Percentiles rank a stretch among this genome's conserved stretches.
Conservation (phyloP, 2,797 vertebrate genomes). For the Rhodeus uyekii region DNA sequence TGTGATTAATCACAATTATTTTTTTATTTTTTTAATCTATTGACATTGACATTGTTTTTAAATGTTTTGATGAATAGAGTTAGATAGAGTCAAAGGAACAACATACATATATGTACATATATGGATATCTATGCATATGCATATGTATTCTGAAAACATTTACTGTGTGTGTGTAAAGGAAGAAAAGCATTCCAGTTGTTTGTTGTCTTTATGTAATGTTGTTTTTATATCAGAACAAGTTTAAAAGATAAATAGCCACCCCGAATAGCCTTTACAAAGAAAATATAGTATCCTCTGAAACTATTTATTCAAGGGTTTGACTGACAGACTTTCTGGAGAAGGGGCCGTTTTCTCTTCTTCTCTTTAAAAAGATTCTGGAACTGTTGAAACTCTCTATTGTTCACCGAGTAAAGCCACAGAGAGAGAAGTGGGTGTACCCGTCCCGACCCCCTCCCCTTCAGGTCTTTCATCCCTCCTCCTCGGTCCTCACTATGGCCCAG, state of each 20-base stretch:
- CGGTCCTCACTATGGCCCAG: slow-evolving; percentile 79
- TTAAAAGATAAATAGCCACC: not conserved
- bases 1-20: no score
- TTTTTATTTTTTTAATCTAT: no score
- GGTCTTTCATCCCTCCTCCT: slow-evolving; percentile 42
- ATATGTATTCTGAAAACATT: no score
- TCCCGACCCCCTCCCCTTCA: slow-evolving; percentile 20
- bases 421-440: slow-evolving; percentile 61
- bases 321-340: slow-evolving; percentile 17
- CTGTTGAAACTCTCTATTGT: slow-evolving; percentile 66
- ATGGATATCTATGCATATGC: no score
- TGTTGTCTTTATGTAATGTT: no score
- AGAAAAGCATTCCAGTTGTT: not conserved
- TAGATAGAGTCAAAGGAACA: no score
- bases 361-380: slow-evolving; percentile 61
- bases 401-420: slow-evolving; percentile 45
- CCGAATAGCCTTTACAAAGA: not conserved
- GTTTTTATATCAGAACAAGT: not conserved
- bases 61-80: no score
- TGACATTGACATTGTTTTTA: no score
- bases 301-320: slow-evolving; percentile 16
- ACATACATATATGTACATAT: no score
- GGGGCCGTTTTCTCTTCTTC: slow-evolving; percentile 34
- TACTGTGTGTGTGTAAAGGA: no score
- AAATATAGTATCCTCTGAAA: not conserved